phyloP scores from a whole-genome alignment of 2,113 vertebrate species.

The Atherinomorus stipes region DNA sequence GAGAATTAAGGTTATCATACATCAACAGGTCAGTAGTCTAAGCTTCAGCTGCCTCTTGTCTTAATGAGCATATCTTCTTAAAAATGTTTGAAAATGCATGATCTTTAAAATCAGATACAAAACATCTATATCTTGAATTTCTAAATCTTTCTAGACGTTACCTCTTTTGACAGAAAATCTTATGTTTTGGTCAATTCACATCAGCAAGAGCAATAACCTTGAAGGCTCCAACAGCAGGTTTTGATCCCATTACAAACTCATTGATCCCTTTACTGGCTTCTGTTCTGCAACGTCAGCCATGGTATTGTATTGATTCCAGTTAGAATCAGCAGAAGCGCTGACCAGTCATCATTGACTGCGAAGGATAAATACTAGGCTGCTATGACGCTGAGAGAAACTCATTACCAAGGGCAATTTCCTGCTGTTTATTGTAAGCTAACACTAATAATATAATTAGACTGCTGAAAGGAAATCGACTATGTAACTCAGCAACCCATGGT shows the following conservation, averaged over 20 bases:
- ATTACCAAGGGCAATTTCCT: conserved; percentile 38
- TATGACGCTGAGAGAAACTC: conserved; percentile 35
- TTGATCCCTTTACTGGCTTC: conserved; percentile 58
- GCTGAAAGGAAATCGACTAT: conserved; percentile 1
- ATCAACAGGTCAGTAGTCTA: conserved; percentile 22
- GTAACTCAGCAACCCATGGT: neutral
- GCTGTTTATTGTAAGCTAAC: conserved; percentile 37
- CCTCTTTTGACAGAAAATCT: neutral
- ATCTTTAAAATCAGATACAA: neutral
- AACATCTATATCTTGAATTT: neutral
- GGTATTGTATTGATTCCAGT: conserved; percentile 60
- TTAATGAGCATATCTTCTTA: no score
- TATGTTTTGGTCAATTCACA: conserved; percentile 24
- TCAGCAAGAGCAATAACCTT: conserved; percentile 43
- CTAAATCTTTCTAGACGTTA: neutral
- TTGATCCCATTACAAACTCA: conserved; percentile 66
- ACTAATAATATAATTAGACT: conserved; percentile 41
- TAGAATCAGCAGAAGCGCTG: conserved; percentile 64
- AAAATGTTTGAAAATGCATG: neutral
- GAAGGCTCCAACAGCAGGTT: conserved; percentile 27
- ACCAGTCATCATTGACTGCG: conserved; percentile 46
- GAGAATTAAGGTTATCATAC: conserved; percentile 32
- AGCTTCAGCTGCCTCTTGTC: neutral
- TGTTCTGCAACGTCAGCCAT: conserved; percentile 65
- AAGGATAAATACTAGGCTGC: conserved; percentile 42